These are phyloP conservation scores for Volucella zonaria DNA, from an alignment of 2,888 invertebrate species.

Conservation along the genomic window DNA sequence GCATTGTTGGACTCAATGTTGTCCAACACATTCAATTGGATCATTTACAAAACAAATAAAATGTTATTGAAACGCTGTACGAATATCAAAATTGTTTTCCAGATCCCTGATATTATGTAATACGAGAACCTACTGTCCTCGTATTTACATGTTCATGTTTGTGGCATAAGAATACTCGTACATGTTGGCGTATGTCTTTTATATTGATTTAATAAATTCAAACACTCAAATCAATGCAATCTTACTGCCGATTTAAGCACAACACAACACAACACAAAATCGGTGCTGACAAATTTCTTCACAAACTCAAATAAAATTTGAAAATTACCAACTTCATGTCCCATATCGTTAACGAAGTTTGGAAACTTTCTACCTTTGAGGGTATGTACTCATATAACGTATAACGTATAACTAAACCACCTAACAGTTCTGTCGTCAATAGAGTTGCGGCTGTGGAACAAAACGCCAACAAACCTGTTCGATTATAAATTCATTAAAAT, in stretches of 20 bases:
- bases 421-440: constrained; percentile 36
- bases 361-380: constrained; percentile 54
- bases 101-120: not conserved
- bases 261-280: no score
- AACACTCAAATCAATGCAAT: no score
- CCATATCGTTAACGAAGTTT: constrained; percentile 66
- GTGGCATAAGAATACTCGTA: no score
- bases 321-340: constrained; percentile 55
- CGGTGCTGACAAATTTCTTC: constrained; percentile 44
- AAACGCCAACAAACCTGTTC: constrained; percentile 67
- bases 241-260: not conserved
- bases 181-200: no score
- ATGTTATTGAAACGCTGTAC: constrained; percentile 48
- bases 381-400: no score
- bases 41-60: constrained; percentile 55
- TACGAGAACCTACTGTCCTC: no score
- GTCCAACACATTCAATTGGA: constrained; percentile 49
- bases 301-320: constrained; percentile 42
- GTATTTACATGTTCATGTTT: no score
- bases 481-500: constrained; percentile 73
- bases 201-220: no score
- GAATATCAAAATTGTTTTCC: constrained; percentile 39
- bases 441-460: constrained; percentile 58
- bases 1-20: constrained; percentile 24
- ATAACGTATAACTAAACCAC: not conserved